Conservation (phyloP, 2,113 vertebrate genomes). For the Grantiella picta region DNA sequence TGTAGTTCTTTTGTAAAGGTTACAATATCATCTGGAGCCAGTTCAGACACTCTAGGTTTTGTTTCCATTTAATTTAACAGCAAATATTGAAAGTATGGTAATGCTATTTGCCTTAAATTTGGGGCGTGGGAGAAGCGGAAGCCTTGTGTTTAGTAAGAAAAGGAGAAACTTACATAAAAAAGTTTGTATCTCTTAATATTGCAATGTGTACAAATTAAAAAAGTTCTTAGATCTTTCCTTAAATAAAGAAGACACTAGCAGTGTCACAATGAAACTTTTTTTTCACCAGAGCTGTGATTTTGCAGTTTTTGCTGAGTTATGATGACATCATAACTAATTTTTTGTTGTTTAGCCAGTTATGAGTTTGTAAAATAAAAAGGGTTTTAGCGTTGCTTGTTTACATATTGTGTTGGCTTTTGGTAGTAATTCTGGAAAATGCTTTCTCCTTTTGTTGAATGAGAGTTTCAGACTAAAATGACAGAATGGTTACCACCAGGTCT, state of each 20-base stretch:
- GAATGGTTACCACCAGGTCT: neutral
- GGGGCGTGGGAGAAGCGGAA: neutral
- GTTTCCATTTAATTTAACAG: neutral
- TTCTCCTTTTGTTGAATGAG: neutral
- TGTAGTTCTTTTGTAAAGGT: conserved; percentile 30
- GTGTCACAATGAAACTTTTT: neutral
- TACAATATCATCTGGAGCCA: neutral
- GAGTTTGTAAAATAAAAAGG: neutral
- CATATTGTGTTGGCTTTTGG: neutral
- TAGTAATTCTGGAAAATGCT: neutral
- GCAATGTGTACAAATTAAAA: neutral
- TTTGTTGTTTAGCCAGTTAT: neutral
- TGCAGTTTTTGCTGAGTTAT: neutral
- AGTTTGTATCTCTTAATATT: neutral
- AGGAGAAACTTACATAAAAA: neutral
- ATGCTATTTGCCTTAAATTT: conserved; percentile 9
- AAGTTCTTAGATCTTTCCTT: neutral
- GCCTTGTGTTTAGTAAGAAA: neutral
- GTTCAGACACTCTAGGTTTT: neutral
- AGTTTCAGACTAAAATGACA: neutral
- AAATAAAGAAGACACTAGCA: neutral
- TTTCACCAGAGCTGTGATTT: neutral
- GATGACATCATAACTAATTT: neutral
- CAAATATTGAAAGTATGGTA: conserved; percentile 18
- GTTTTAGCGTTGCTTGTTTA: neutral